These are phyloP conservation scores for Ceratothoa steindachneri DNA, from an alignment of 2,888 invertebrate species.

Conservation along the genomic window DNA sequence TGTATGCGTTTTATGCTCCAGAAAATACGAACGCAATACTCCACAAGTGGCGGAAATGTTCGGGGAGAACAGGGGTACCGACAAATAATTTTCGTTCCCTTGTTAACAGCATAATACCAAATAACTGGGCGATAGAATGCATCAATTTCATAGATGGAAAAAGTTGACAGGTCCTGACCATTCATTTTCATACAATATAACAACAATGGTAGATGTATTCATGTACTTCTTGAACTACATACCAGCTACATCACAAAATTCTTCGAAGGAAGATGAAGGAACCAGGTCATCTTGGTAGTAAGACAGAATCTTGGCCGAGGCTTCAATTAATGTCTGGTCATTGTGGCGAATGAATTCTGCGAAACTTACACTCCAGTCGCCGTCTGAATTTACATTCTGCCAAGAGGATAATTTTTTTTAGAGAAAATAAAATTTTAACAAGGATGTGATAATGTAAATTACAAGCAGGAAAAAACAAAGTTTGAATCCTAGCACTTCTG, in stretches of 20 bases:
- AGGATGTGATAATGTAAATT: not conserved
- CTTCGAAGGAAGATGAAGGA: conserved; percentile 81
- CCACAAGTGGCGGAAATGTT: too few species aligned
- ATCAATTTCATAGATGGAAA: too few species aligned
- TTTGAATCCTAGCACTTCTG: not conserved
- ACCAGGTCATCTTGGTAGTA: conserved; percentile 82
- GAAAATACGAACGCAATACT: too few species aligned
- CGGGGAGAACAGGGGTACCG: too few species aligned
- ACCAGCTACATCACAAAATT: conserved; percentile 90
- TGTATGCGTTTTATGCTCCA: too few species aligned
- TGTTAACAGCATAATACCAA: too few species aligned
- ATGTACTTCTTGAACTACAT: too few species aligned
- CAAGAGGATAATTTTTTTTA: conserved; percentile 50
- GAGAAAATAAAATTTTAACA: conserved; percentile 20
- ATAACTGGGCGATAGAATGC: too few species aligned
- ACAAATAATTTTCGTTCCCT: too few species aligned
- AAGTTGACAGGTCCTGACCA: too few species aligned
- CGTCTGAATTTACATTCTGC: conserved; percentile 59
- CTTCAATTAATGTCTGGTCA: conserved; percentile 83
- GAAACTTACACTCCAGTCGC: conserved; percentile 78
- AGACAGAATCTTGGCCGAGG: conserved; percentile 75
- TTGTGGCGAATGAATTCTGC: conserved; percentile 91
- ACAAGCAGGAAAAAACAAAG: not conserved
- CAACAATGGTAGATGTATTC: too few species aligned
- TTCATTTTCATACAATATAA: too few species aligned